Conservation (phyloP, 2,113 vertebrate species). For the Chionis minor region DNA sequence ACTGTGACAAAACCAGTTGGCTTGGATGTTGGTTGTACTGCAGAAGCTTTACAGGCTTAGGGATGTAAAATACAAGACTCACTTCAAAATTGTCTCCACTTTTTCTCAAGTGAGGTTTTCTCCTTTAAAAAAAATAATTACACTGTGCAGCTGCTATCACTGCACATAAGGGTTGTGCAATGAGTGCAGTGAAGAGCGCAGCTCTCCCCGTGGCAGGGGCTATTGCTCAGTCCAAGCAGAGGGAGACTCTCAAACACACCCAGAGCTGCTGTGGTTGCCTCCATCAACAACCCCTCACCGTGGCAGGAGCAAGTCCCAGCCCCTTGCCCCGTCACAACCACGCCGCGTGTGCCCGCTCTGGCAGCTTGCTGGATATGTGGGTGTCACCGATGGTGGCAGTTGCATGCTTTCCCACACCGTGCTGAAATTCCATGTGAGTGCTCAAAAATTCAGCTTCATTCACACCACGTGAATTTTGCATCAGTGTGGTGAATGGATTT, state of each 20-base stretch:
- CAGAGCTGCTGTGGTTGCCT: background rate
- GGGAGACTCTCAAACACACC: background rate
- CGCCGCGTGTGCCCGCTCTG: fast-evolving
- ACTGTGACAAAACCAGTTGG: background rate
- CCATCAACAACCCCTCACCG: fast-evolving
- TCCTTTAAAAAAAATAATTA: background rate
- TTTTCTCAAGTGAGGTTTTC: background rate
- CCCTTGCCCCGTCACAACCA: background rate
- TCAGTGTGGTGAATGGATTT: fast-evolving
- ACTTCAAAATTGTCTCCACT: background rate
- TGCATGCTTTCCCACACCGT: background rate
- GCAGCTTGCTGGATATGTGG: background rate
- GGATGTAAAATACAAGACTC: background rate
- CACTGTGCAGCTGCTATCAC: background rate
- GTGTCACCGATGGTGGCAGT: background rate
- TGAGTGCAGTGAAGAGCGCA: fast-evolving
- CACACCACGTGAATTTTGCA: background rate
- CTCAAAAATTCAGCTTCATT: background rate
- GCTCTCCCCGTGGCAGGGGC: background rate
- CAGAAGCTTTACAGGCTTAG: background rate
- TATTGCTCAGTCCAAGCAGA: background rate
- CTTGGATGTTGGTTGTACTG: background rate
- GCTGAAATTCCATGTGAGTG: background rate
- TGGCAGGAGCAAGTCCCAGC: background rate
- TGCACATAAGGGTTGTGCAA: background rate